Conservation (phyloP, 2,888 invertebrate genomes). For the Xylota sylvarum region DNA sequence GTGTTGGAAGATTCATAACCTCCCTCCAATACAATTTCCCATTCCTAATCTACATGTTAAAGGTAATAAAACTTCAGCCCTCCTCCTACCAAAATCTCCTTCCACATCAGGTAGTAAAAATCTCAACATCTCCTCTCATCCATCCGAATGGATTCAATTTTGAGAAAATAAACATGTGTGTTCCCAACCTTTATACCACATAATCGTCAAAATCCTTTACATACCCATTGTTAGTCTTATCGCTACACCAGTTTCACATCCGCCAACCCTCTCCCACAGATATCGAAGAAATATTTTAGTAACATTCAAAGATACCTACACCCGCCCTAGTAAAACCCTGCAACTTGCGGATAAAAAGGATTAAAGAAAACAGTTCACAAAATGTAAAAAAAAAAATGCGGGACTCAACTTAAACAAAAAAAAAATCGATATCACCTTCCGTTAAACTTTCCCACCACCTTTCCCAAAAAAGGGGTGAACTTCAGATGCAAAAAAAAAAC, state of each 20-base stretch:
- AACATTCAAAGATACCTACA: constrained; percentile 12
- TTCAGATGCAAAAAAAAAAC: constrained; percentile 5
- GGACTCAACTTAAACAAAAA: constrained; percentile 19
- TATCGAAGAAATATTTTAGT: constrained; percentile 21
- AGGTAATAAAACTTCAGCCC: too few relatives aligned
- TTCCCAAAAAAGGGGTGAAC: constrained; percentile 54
- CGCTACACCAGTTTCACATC: background rate
- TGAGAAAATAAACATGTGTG: constrained; percentile 19
- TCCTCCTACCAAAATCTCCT: background rate
- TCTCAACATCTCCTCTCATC: background rate
- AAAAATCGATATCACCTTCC: constrained; percentile 72
- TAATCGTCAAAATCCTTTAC: constrained; percentile 12
- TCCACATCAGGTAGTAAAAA: background rate
- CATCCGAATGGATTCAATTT: background rate
- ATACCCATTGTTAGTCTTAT: constrained; percentile 12
- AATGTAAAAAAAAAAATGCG: constrained; percentile 8
- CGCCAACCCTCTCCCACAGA: background rate
- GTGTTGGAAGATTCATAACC: too few relatives aligned
- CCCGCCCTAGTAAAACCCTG: constrained; percentile 5
- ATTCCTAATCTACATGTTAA: too few relatives aligned
- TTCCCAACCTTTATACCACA: background rate
- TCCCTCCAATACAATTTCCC: too few relatives aligned
- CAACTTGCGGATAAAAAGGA: constrained; percentile 27
- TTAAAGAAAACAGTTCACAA: constrained; percentile 10
- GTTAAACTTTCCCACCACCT: constrained; percentile 56